A percentile compares a stretch with the other conserved stretches of the same genome.
These are phyloP conservation scores for Zaprionus tsacasi DNA, from an alignment of 1,140 invertebrate genomes.

Conservation along the genomic window DNA sequence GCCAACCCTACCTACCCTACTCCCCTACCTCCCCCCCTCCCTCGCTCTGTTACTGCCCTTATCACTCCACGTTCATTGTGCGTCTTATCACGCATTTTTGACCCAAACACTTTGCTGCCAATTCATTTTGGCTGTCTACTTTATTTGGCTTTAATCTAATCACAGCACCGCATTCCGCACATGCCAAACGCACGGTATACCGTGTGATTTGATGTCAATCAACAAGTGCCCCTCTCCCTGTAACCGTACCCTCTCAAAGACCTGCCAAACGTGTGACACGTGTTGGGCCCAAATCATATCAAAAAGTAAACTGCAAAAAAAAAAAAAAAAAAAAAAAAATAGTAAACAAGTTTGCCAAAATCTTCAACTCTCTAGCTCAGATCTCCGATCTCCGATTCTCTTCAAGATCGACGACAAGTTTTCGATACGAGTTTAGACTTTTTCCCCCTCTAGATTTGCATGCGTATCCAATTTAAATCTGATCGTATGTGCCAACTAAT, in stretches of 20 bases:
- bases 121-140: constrained; percentile 6
- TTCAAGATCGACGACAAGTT: constrained; percentile 16
- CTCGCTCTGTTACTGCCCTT: no score
- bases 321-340: constrained; percentile 7
- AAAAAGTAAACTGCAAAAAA: not conserved
- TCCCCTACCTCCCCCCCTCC: not conserved
- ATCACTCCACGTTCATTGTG: not conserved
- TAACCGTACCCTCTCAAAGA: no score
- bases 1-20: no score
- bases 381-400: constrained; percentile 33
- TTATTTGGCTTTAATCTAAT: constrained; percentile 33
- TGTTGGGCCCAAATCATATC: constrained; percentile 10
- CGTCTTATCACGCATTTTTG: constrained; percentile 35
- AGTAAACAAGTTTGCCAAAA: constrained; percentile 30
- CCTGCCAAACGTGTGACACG: constrained; percentile 30
- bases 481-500: constrained; percentile 59
- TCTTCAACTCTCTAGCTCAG: not conserved
- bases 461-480: constrained; percentile 18
- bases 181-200: constrained; percentile 21
- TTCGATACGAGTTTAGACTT: constrained; percentile 5
- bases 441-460: constrained; percentile 37
- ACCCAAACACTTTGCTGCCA: constrained; percentile 18
- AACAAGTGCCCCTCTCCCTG: no score
- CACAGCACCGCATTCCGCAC: constrained; percentile 35
- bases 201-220: constrained; percentile 24